Conservation (phyloP, 30 jellyfish, hydroid and myxozoan genomes). For the Sanderia malayensis region DNA sequence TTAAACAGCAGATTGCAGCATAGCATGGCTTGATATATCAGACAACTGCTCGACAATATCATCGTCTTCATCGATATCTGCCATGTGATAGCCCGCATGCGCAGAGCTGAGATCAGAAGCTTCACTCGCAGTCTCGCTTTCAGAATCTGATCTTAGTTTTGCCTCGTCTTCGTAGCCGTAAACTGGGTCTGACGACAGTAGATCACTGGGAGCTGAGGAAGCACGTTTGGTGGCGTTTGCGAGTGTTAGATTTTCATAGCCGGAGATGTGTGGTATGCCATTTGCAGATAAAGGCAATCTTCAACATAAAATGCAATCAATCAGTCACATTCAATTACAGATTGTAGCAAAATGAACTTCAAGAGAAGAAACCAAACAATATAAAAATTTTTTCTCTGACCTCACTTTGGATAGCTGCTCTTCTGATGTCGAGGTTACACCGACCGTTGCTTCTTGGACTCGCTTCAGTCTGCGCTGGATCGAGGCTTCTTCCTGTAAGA, state of each 20-base stretch:
- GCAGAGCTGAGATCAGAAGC: slow-evolving; percentile 56
- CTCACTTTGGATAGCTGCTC: slow-evolving; percentile 47
- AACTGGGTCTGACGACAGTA: background rate
- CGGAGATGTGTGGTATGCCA: slow-evolving; percentile 43
- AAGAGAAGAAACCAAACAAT: background rate
- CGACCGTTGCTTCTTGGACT: slow-evolving; percentile 57
- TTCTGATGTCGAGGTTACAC: slow-evolving; percentile 61
- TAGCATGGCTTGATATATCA: background rate
- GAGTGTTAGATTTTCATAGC: slow-evolving; percentile 16
- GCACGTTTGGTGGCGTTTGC: slow-evolving; percentile 17
- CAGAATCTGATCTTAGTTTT: background rate
- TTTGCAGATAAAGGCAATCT: slow-evolving; percentile 69
- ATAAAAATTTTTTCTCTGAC: background rate
- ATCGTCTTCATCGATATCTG: slow-evolving; percentile 17
- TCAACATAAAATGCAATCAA: background rate
- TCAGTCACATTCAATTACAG: background rate
- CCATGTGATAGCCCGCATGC: slow-evolving; percentile 40
- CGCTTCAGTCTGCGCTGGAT: slow-evolving; percentile 54
- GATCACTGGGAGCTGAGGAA: slow-evolving; percentile 61
- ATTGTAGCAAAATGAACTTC: no score
- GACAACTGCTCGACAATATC: background rate
- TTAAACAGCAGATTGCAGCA: no score
- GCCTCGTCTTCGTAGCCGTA: background rate
- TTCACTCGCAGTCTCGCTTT: slow-evolving; percentile 32
- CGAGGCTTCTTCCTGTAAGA: slow-evolving; percentile 68